Evolutionary conservation across 1,140 invertebrate genomes (phyloP), one percentile per base, ranked within the genome.

Genomic region (Triops cancriformis): DNA sequence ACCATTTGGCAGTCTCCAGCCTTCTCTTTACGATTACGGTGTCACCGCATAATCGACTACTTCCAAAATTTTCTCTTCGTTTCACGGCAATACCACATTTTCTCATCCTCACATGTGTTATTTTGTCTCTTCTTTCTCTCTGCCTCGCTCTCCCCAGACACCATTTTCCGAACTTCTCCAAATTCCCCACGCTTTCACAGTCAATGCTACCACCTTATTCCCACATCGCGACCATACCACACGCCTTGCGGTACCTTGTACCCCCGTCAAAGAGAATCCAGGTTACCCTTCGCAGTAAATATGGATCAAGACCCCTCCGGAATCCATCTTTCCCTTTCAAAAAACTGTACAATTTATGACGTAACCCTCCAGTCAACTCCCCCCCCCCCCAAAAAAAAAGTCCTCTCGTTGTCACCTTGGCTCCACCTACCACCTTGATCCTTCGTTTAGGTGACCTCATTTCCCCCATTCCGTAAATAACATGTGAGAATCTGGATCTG

Each of bases 251-350:
- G 23, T 64, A 5, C 14, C 51, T 64, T 18, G 51, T n/a, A 64
- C 6, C 51, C 23, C 14, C 18, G 51, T 23, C 23, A n/a, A 64
- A 64, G 51, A 23, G 51, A 64, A 64, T 64, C 51, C 51, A 64
- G 51, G 51, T 64, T 64, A 64, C 51, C 18, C 31, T 37, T 18
- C 14, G 51, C 6, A 64, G 23, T n/a, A 23, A 64, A 64, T 64
- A 23, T 64, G 23, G 51, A 64, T 23, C 14, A 23, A 18, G 23
- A 64, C 14, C 51, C 31, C 31, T 7, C 31, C 2, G 10, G 51
- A n/a, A 23, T n/a, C 51, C 51, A 64, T 64, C 51, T 64, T 64
- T 64, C 51, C 51, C 51, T 64, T 64, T 64, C 51, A 64, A 64
- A 1, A 64, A 6, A 23, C 51, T 37, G 31, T 37, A 7, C 31